Base-by-base conservation (phyloP, 2,888 invertebrate species). In the Drosophila yooni region DNA sequence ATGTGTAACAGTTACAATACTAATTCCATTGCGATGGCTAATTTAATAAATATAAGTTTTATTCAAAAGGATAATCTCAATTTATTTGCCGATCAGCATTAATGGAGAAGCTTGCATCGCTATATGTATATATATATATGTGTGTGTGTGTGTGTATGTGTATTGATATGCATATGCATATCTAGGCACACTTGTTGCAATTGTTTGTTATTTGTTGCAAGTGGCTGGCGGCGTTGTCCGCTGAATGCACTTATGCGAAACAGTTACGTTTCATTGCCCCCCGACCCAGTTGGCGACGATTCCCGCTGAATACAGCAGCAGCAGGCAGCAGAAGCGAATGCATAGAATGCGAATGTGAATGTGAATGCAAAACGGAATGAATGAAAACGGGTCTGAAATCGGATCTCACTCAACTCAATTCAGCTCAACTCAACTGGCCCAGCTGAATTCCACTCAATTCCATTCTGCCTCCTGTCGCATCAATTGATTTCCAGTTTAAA, bases 201-300 rank as follows among this genome's bases (percentile, higher is more conserved):
- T 53, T 33, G 38, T 10, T 54, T 48, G 52, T 54, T 18, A 15
- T 38, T 11, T 56, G 38, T 38, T 56, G 56, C 38, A 25, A 33
- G 52, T 31, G n/a, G 48, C 53, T 31, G n/a, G 48, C 53, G 46
- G 48, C 53, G 75, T 52, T 34, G 68, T 52, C 59, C 57, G 61
- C 43, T 78, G 61, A 68, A 87, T 82, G 91, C 83, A 88, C 65
- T 81, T 80, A 83, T 79, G 83, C 87, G 83, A 86, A 88, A 80
- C 91, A 92, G 91, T 89, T 84, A 89, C 83, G 83, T 87, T 92
- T 92, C 91, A 91, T 91, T 92, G 83, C 81, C 58, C 77, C 77
- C 77, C 89, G 87, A 88, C 83, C 83, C 89, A 90, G 83, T 91
- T 94, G 75, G 74, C 66, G 62, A 57, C 58, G 51, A 54, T 72